These are phyloP conservation scores for Andrena dorsata DNA, from an alignment of 2,888 invertebrate species.

Conservation along the genomic window DNA sequence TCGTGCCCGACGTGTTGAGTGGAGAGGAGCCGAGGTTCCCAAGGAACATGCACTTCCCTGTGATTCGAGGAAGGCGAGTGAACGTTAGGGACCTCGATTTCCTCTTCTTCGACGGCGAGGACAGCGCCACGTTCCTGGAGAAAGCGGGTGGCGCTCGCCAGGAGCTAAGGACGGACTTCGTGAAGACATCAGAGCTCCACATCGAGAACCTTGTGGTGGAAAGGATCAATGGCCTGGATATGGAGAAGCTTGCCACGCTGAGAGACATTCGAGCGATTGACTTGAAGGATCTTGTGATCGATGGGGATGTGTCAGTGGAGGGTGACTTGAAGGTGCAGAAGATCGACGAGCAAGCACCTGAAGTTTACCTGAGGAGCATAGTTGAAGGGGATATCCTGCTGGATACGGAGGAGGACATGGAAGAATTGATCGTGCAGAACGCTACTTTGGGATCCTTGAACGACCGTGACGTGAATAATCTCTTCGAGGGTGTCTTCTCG, in stretches of 20 bases:
- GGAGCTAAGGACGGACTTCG: background rate
- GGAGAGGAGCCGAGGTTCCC: constrained; percentile 47
- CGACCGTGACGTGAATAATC: constrained; percentile 56
- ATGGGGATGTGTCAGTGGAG: constrained; percentile 72
- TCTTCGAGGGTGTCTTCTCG: constrained; percentile 68
- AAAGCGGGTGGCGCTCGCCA: background rate
- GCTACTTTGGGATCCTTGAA: constrained; percentile 65
- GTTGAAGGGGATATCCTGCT: constrained; percentile 51
- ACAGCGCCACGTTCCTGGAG: background rate
- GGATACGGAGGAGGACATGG: constrained; percentile 52
- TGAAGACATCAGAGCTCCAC: constrained; percentile 45
- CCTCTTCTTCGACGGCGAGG: constrained; percentile 18
- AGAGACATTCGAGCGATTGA: constrained; percentile 17
- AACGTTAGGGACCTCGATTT: constrained; percentile 44
- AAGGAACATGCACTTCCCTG: constrained; percentile 47
- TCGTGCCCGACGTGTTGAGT: constrained; percentile 64
- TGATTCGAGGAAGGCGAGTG: constrained; percentile 63
- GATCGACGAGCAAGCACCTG: constrained; percentile 65
- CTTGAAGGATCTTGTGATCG: constrained; percentile 65
- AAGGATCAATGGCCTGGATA: constrained; percentile 52
- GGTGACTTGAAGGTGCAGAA: constrained; percentile 52
- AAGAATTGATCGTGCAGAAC: constrained; percentile 70
- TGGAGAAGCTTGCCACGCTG: constrained; percentile 31
- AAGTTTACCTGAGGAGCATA: constrained; percentile 66
- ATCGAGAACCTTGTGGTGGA: constrained; percentile 57